phyloP scores from a whole-genome alignment of 2,113 vertebrate genomes.

The Trematomus loennbergii region DNA sequence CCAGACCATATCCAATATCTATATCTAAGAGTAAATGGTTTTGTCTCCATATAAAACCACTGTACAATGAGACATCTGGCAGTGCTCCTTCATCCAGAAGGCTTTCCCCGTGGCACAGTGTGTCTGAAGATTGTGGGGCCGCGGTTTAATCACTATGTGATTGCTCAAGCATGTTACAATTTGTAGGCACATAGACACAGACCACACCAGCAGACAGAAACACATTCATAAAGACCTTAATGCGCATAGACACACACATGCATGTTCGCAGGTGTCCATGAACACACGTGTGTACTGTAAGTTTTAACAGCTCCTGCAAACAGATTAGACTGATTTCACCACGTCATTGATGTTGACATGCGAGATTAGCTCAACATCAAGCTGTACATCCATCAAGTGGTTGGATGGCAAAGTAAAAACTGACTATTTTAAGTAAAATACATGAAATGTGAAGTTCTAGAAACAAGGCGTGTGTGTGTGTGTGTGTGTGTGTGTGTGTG shows the following conservation, averaged over 20 bases:
- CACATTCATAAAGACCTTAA: background rate
- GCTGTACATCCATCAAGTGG: conserved; percentile 34
- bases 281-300: conserved; percentile 12
- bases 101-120: conserved; percentile 33
- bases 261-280: conserved; percentile 15
- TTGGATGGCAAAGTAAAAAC: background rate
- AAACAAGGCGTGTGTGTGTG: background rate
- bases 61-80: conserved; percentile 64
- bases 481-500: conserved; percentile 22
- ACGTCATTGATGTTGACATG: conserved; percentile 33
- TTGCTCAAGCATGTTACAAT: conserved; percentile 70
- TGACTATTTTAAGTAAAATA: background rate
- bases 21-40: background rate
- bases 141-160: conserved; percentile 64
- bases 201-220: conserved; percentile 51
- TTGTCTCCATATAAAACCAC: background rate
- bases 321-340: conserved; percentile 34
- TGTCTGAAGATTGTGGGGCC: conserved; percentile 55
- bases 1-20: background rate
- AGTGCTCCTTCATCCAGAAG: conserved; percentile 26
- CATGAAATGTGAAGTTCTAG: background rate
- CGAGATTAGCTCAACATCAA: conserved; percentile 40
- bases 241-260: background rate
- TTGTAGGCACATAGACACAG: conserved; percentile 27
- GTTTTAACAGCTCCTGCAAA: conserved; percentile 1